Percentiles rank a stretch among this genome's conserved stretches.
These are phyloP conservation scores for Henricia sp. DNA, from an alignment of 53 echinoderm and acorn worm genomes.

Conservation along the genomic window DNA sequence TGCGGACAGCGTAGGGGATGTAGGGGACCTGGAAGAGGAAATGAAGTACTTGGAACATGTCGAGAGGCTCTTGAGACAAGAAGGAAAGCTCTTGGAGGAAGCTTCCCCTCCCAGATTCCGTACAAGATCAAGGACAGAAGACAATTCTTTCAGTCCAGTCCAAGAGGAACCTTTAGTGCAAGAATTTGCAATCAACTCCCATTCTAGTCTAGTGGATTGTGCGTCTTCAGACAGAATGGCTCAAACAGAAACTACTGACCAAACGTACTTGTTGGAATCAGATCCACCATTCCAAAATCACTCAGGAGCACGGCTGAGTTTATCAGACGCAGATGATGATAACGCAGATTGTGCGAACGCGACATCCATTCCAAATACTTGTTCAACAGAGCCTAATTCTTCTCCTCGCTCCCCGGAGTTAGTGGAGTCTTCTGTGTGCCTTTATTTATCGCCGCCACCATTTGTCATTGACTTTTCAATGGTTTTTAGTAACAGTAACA, in stretches of 20 bases:
- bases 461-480: slow-evolving; percentile 23
- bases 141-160: not conserved
- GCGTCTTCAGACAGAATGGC: not conserved
- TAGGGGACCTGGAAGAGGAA: slow-evolving; percentile 49
- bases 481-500: not conserved
- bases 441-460: slow-evolving; percentile 41
- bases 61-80: slow-evolving; percentile 27
- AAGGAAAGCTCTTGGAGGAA: slow-evolving; percentile 44
- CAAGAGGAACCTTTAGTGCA: slow-evolving; percentile 24
- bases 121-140: not conserved
- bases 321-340: slow-evolving; percentile 1
- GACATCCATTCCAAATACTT: slow-evolving; percentile 24
- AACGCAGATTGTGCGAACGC: not conserved
- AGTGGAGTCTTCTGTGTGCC: slow-evolving; percentile 51
- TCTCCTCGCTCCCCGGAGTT: slow-evolving; percentile 4
- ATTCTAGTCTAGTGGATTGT: not conserved
- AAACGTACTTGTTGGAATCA: not conserved
- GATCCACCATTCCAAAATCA: slow-evolving; percentile 6
- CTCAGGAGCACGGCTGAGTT: slow-evolving; percentile 25
- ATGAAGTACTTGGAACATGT: slow-evolving; percentile 49
- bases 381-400: not conserved
- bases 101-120: slow-evolving; percentile 8
- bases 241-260: not conserved
- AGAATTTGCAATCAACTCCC: not conserved
- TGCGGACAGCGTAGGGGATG: slow-evolving; percentile 42